These are phyloP conservation scores for Otus sunia DNA, from an alignment of 2,113 vertebrate species.

Conservation along the genomic window DNA sequence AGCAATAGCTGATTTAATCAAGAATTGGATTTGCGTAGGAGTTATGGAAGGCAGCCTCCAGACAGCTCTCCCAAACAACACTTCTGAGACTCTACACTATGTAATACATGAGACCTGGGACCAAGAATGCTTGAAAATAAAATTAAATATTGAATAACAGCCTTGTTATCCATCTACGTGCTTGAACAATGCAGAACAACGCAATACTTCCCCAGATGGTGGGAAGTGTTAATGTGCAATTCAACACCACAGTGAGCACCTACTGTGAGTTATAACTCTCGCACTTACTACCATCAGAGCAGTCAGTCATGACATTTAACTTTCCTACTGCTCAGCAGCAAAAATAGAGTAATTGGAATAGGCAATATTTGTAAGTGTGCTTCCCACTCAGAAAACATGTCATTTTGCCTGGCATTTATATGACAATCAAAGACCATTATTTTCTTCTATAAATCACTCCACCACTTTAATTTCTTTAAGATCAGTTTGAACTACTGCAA, in stretches of 20 bases:
- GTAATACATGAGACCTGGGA: not conserved
- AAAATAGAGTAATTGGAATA: not conserved
- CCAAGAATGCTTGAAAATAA: not conserved
- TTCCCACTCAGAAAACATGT: not conserved
- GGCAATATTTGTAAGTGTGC: not conserved
- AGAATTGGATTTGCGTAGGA: not conserved
- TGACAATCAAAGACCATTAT: not conserved
- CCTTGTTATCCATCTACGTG: not conserved
- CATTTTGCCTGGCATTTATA: not conserved
- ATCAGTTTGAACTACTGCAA: not conserved
- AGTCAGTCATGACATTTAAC: not conserved
- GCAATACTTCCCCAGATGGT: not conserved
- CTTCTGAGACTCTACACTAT: not conserved
- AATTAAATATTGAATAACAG: not conserved
- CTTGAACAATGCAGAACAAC: not conserved
- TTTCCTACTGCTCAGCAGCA: not conserved
- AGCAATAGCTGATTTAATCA: not conserved
- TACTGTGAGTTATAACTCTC: not conserved
- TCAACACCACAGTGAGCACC: not conserved
- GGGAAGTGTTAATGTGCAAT: not conserved
- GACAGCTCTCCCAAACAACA: not conserved
- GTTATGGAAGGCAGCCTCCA: not conserved
- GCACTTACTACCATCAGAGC: not conserved
- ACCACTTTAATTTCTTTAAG: not conserved
- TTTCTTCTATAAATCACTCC: not conserved